Evolutionary conservation across 1,140 invertebrate species (phyloP), one percentile per base, ranked within the genome.

Genomic region (Oncopeltus fasciatus): DNA sequence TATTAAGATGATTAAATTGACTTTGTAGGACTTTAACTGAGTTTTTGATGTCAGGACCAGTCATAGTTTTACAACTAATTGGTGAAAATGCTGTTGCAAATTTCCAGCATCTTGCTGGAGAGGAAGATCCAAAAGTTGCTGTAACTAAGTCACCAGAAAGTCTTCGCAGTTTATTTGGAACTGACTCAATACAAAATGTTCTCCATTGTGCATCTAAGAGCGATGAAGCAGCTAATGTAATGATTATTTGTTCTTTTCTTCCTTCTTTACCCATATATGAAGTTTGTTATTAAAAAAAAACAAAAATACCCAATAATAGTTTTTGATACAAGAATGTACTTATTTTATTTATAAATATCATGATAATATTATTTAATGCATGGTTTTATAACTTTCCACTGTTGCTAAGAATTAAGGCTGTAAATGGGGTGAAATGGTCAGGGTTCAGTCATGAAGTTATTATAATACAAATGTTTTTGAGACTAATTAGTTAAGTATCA

Each of bases 61-160:
- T 89, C 0, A 74, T 90, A 68, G 83, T 80, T 12, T 70, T 92
- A 69, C 84, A 90, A 71, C 70, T 93, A 31, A 78, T 89, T 33
- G 85, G 83, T n/a, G 80, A 84, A 63, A 80, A 87, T 75, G 82
- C 81, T 57, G 74, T 88, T 8, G 69, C 75, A 60, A 76, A 69
- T 65, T 85, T 81, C 80, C 68, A 75, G 16, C 76, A 82, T 68
- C 67, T 83, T 20, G 73, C 87, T 56, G 88, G 86, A 18, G 79
- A 86, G 12, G 76, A 74, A 43, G 84, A 91, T 74, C 82, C 84
- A 20, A 65, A 73, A 1, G 76, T 79, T 67, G 86, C 85, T 16
- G 75, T 77, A 67, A 69, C 71, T 62, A 72, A 73, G 53, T 71
- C 76, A 43, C 81, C 87, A 1, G 75, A 77, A 1, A 81, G 81